Base-by-base conservation (phyloP, 2,113 vertebrate species). In the Zosterops hypoxanthus region DNA sequence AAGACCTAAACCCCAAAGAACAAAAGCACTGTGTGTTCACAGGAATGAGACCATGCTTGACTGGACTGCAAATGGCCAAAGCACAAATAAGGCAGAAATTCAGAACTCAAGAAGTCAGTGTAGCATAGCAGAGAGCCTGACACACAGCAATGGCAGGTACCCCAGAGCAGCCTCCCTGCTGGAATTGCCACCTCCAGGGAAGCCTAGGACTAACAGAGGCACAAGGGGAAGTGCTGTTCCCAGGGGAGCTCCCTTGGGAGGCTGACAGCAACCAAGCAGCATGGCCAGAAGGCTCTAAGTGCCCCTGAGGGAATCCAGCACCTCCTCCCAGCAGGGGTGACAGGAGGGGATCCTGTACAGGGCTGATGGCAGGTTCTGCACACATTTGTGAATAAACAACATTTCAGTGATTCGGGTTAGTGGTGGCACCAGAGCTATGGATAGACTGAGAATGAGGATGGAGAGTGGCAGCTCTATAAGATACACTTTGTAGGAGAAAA, bases 101-200 rank as follows among this genome's bases (percentile, higher is more conserved):
- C 55, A 61, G 49, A 31, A 4, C 28, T 56, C n/a, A 36, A 9
- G 21, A 53, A 29, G 49, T 9, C 83, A 61, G 60, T 0, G 0
- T 11, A 55, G 55, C 8, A 2, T 4, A n/a, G 46, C 59, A 86
- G 68, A 64, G 49, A 50, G n/a, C n/a, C 49, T 2, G 4, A 24
- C 17, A 21, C 2, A 0, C 56, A 53, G 65, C 79, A 36, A 14
- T 0, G 29, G 36, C 39, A 34, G 63, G n/a, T 22, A 3, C 61
- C 28, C 6, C 20, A 70, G 9, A 73, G 52, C 75, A 79, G 83
- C 25, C 20, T 28, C 75, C 47, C 76, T 47, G 61, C 41, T 50
- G 28, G 11, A 1, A 21, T 14, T 22, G 59, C 52, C 44, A 56
- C 47, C 77, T 42, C 29, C 53, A 0, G 3, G 65, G 61, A 71